Base-by-base conservation (phyloP, 2,797 vertebrate genomes). In the Phoebastria nigripes region DNA sequence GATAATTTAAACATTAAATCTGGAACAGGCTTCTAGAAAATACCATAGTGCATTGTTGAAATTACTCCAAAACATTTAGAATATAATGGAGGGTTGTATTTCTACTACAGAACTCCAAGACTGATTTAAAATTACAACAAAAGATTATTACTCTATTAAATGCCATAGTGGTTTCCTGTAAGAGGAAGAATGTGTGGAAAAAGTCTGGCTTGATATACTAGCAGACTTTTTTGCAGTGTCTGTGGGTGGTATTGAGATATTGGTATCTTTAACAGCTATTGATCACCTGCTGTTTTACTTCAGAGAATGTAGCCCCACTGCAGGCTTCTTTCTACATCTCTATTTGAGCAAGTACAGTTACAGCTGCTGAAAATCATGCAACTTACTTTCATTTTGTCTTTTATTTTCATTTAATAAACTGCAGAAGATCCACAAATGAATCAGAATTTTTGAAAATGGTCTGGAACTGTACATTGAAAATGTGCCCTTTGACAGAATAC, bases 221-320 rank as follows among this genome's bases (percentile, higher is more conserved):
- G 33, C 46, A 91, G 37, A 44, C 9, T 35, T 77, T 51, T 72
- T 26, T 24, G 3, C 65, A 58, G 62, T 55, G 47, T 33, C 77
- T 62, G 80, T 82, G 82, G 61, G 81, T 47, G 66, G 70, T 59
- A 79, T 12, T 79, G 92, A 94, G 76, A 81, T 81, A 81, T 4
- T 35, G 52, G 37, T 52, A 80, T 73, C 44, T 88, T 80, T 28
- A 93, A 83, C 65, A 94, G 70, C 77, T 76, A 95, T 66, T 92
- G 93, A 96, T 92, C 77, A 55, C 51, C 86, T 87, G 73, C 88
- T 93, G 90, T 51, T 90, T 79, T 62, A 83, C 66, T 95, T 86
- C 62, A 87, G 88, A 89, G 51, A 72, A 66, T 6, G 46, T 5
- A 76, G 73, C 10, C 65, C 66, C 54, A 69, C 55, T 22, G 35